Evolutionary conservation across 35 echinoderm and acorn worm species (phyloP).

Genomic region (Lytechinus pictus): DNA sequence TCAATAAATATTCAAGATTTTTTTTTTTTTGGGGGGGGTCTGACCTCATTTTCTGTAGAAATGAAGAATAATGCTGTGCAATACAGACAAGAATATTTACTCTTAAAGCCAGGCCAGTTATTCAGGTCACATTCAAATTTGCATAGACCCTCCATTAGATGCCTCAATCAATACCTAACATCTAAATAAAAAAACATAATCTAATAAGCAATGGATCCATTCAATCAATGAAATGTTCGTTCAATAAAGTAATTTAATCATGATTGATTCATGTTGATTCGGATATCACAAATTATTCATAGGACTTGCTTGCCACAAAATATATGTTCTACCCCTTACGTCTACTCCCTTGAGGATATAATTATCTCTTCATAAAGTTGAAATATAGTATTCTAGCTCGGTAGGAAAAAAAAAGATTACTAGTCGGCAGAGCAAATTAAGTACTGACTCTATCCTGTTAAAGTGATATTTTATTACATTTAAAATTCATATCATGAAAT

Average conservation of each 20-base stretch:
- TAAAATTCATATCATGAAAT: background rate
- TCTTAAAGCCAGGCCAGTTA: background rate
- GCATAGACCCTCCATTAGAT: background rate
- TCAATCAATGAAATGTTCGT: background rate
- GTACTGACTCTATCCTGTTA: background rate
- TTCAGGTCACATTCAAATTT: background rate
- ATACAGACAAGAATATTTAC: background rate
- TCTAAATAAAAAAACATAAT: background rate
- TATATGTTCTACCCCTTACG: background rate
- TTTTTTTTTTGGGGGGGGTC: background rate
- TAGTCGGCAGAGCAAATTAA: background rate
- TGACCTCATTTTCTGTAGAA: background rate
- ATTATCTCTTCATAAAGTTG: background rate
- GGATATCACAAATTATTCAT: background rate
- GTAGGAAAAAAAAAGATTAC: background rate
- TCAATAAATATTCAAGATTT: background rate
- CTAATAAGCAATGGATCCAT: background rate
- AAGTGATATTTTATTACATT: background rate
- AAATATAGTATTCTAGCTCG: background rate
- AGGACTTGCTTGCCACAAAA: background rate
- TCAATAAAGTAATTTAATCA: background rate
- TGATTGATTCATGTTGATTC: background rate
- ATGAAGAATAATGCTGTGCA: background rate
- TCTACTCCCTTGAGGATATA: background rate
- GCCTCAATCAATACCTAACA: background rate